Evolutionary conservation across 2,113 vertebrate genomes (phyloP).

Genomic region (Gulo gulo): DNA sequence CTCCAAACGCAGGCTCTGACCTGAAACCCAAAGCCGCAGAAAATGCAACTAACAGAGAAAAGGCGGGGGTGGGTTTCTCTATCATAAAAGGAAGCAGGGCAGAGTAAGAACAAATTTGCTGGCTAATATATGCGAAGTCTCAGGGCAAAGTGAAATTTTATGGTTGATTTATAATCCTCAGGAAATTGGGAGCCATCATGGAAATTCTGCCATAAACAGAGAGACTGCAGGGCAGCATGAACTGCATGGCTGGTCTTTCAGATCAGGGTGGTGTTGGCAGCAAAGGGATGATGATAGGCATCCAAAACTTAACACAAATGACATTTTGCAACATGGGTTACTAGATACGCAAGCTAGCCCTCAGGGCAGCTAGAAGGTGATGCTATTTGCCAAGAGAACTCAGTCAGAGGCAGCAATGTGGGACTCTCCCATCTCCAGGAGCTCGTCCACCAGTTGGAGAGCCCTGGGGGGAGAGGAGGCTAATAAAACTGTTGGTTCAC

Average conservation of each 20-base stretch:
- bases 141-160: background rate
- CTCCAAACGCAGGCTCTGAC: background rate
- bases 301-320: background rate
- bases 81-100: background rate
- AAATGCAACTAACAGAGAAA: background rate
- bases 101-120: background rate
- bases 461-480: background rate
- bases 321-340: background rate
- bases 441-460: background rate
- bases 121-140: background rate
- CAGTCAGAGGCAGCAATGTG: background rate
- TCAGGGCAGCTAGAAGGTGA: conserved; percentile 46
- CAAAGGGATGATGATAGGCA: background rate
- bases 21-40: background rate
- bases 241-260: background rate
- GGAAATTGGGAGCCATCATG: conserved; percentile 23
- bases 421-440: background rate
- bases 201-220: background rate
- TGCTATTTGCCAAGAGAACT: background rate
- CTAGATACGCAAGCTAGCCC: background rate
- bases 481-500: background rate
- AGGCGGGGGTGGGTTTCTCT: background rate
- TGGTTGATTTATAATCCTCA: background rate
- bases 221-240: background rate
- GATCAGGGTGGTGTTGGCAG: background rate